These are phyloP conservation scores for Holotrichia oblita DNA, from an alignment of 1,140 invertebrate genomes.

Conservation along the genomic window DNA sequence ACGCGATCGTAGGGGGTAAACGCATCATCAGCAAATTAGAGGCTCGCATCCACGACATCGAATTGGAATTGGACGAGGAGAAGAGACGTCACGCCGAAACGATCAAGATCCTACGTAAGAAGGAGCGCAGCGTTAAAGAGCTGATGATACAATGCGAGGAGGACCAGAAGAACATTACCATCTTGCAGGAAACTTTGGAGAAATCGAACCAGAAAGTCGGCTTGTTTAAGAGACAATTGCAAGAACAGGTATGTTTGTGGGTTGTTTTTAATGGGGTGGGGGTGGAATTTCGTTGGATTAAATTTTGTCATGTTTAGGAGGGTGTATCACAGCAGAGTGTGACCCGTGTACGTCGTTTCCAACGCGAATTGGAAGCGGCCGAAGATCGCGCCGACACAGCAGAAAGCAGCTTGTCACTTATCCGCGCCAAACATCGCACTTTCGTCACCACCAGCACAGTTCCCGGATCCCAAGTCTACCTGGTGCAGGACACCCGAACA, in stretches of 20 bases:
- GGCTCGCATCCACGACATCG: slow-evolving; percentile 93
- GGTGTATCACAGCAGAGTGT: slow-evolving; percentile 92
- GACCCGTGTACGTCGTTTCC: slow-evolving; percentile 95
- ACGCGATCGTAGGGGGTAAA: slow-evolving; percentile 94
- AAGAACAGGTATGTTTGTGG: slow-evolving; percentile 75
- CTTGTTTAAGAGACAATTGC: slow-evolving; percentile 95
- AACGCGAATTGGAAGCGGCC: slow-evolving; percentile 94
- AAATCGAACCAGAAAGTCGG: slow-evolving; percentile 88
- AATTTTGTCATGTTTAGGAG: slow-evolving; percentile 72
- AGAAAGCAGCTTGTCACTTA: slow-evolving; percentile 91
- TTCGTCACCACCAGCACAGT: slow-evolving; percentile 90
- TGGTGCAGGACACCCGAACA: slow-evolving; percentile 79
- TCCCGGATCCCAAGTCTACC: slow-evolving; percentile 86
- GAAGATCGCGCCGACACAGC: slow-evolving; percentile 95
- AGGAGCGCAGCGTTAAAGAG: slow-evolving; percentile 95
- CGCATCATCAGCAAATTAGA: slow-evolving; percentile 97
- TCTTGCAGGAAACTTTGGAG: slow-evolving; percentile 90
- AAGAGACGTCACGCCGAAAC: slow-evolving; percentile 95
- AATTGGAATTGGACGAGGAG: slow-evolving; percentile 94
- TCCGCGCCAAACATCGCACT: slow-evolving; percentile 95
- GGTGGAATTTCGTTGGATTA: too few species aligned
- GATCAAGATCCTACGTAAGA: slow-evolving; percentile 96
- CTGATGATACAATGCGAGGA: slow-evolving; percentile 93
- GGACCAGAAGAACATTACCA: slow-evolving; percentile 90
- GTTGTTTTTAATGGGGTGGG: too few species aligned